Percentiles rank a stretch among this genome's conserved stretches.
phyloP scores from a whole-genome alignment of 2,113 vertebrate genomes.

The Cervus canadensis region DNA sequence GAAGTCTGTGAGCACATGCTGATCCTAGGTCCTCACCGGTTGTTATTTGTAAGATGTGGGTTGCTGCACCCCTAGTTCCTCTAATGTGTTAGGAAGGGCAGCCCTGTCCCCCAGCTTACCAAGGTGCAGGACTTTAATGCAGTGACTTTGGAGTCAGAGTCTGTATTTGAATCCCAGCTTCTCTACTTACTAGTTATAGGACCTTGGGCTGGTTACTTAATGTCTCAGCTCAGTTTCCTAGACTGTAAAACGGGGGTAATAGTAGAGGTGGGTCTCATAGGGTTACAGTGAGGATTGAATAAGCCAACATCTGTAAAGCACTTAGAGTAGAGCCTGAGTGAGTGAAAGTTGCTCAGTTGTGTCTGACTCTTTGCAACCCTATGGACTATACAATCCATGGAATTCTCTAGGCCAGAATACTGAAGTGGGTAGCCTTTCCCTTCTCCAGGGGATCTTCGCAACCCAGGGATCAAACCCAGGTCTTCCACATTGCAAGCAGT shows the following conservation, averaged over 20 bases:
- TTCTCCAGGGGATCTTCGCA: not conserved
- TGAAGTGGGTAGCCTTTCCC: not conserved
- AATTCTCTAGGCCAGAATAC: not conserved
- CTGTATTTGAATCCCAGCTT: not conserved
- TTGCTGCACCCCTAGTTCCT: not conserved
- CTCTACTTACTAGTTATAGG: not conserved
- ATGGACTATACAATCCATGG: not conserved
- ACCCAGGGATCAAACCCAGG: not conserved
- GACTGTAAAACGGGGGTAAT: not conserved
- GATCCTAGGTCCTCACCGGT: not conserved
- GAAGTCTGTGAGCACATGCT: not conserved
- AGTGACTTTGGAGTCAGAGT: not conserved
- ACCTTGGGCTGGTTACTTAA: not conserved
- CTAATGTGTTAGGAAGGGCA: not conserved
- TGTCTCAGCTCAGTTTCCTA: not conserved
- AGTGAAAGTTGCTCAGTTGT: not conserved
- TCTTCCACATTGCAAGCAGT: not conserved
- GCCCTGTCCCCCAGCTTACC: not conserved
- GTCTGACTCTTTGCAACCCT: not conserved
- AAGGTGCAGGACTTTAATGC: not conserved
- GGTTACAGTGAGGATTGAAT: not conserved
- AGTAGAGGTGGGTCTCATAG: not conserved
- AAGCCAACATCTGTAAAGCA: not conserved
- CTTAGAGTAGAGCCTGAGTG: not conserved
- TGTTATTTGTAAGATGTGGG: not conserved